Conservation (phyloP, 2,113 vertebrate species). For the Albula goreensis region DNA sequence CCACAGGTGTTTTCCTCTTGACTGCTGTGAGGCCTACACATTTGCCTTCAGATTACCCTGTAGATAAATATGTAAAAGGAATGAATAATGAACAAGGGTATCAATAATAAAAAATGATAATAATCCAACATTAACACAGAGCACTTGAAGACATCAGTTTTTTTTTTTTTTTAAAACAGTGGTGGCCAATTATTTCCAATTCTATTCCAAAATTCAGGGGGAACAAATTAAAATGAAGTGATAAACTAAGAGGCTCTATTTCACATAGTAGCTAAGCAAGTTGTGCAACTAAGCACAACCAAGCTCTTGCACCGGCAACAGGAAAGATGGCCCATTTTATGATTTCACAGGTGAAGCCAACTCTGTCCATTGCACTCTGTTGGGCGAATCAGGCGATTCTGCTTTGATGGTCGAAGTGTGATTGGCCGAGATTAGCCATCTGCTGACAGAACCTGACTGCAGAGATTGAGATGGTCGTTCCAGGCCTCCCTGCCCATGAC, state of each 20-base stretch:
- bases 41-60: neutral
- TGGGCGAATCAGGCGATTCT: neutral
- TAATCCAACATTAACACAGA: neutral
- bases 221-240: neutral
- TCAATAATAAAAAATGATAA: neutral
- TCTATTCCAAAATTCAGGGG: neutral
- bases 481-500: neutral
- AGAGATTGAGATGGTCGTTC: neutral
- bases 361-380: neutral
- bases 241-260: neutral
- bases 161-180: neutral
- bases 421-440: neutral
- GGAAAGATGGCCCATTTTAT: neutral
- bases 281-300: neutral
- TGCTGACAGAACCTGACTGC: neutral
- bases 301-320: neutral
- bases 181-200: neutral
- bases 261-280: neutral
- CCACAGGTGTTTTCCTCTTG: neutral
- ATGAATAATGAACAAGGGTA: neutral
- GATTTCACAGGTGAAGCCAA: neutral
- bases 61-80: neutral
- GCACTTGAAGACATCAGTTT: neutral
- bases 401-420: neutral
- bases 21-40: neutral